Evolutionary conservation across 2,888 invertebrate genomes (phyloP).

Genomic region (Gnatocerus cornutus): DNA sequence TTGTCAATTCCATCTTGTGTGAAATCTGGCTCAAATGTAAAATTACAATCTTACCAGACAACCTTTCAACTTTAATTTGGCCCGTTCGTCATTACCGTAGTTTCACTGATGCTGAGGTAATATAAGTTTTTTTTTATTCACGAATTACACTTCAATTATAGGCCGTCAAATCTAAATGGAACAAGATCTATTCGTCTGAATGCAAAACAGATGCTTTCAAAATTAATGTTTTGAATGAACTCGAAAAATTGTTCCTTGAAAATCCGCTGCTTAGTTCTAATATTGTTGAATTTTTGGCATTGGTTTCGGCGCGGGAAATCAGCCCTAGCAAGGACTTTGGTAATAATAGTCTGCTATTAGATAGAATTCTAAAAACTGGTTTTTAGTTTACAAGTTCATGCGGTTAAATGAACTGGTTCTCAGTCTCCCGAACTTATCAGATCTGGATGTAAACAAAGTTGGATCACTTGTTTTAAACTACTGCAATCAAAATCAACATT

Average conservation of each 20-base stretch:
- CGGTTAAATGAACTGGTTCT: slow-evolving; percentile 48
- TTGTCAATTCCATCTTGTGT: slow-evolving; percentile 24
- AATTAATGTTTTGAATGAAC: slow-evolving; percentile 52
- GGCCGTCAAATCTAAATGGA: slow-evolving; percentile 52
- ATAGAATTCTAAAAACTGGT: slow-evolving; percentile 38
- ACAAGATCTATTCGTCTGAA: slow-evolving; percentile 51
- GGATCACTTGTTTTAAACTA: slow-evolving; percentile 49
- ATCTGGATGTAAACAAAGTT: slow-evolving; percentile 52
- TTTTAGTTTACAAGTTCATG: slow-evolving; percentile 55
- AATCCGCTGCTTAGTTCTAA: slow-evolving; percentile 56
- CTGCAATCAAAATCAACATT: slow-evolving; percentile 49
- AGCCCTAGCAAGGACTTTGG: slow-evolving; percentile 27
- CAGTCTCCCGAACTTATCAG: slow-evolving; percentile 50
- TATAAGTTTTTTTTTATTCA: not conserved
- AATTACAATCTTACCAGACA: slow-evolving; percentile 1
- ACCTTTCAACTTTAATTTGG: slow-evolving; percentile 53
- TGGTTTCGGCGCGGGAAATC: slow-evolving; percentile 38
- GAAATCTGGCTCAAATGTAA: slow-evolving; percentile 33
- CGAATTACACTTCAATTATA: slow-evolving; percentile 42
- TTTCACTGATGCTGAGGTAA: not conserved
- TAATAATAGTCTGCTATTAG: slow-evolving; percentile 23
- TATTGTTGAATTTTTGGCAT: slow-evolving; percentile 52
- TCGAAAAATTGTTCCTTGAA: slow-evolving; percentile 55
- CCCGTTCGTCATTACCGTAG: slow-evolving; percentile 51
- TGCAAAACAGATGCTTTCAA: slow-evolving; percentile 52